Base-by-base conservation (phyloP, 2,113 vertebrate species). In the Fregata magnificens region DNA sequence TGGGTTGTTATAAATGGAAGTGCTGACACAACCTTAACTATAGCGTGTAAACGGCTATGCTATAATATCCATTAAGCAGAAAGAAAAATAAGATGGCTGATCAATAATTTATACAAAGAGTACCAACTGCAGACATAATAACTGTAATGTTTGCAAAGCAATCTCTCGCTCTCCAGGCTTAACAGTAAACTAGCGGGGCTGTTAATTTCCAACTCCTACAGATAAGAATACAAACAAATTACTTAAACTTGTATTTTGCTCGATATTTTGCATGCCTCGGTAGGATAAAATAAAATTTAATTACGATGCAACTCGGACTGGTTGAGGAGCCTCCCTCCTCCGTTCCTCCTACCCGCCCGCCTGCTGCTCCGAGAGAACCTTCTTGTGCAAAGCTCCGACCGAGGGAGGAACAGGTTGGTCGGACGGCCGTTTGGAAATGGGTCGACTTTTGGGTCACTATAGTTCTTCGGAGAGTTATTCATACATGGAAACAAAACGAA, bases 21-120 rank as follows among this genome's bases (percentile, higher is more conserved):
- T 98, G 98, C 98, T 98, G 98, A 98, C 98, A 98, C 98, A 97
- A 97, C 97, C 97, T 98, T 98, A 98, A 98, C 98, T 97, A 97
- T 97, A 93, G 97, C 96, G 93, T 98, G 98, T 98, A 98, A 98
- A 98, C 97, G 98, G 97, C 98, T 95, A 97, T 98, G 97, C 98
- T 98, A 98, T 98, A 98, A 98, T 98, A 98, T 98, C 98, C 98
- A 99, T 99, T 98, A 98, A 98, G 98, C 98, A 98, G 98, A 98
- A 98, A 98, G 98, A 98, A 98, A 98, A 98, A 98, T 98, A 98
- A 98, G 98, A 97, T 97, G 97, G 98, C 97, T 98, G 98, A 98
- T 98, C 98, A 98, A 98, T 99, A 98, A 99, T 99, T 98, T 98
- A 98, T 98, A 98, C 98, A 97, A 97, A 98, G 98, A 98, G 98